These are phyloP conservation scores for Diadema setosum DNA, from an alignment of 35 echinoderm and acorn worm species.

Conservation along the genomic window DNA sequence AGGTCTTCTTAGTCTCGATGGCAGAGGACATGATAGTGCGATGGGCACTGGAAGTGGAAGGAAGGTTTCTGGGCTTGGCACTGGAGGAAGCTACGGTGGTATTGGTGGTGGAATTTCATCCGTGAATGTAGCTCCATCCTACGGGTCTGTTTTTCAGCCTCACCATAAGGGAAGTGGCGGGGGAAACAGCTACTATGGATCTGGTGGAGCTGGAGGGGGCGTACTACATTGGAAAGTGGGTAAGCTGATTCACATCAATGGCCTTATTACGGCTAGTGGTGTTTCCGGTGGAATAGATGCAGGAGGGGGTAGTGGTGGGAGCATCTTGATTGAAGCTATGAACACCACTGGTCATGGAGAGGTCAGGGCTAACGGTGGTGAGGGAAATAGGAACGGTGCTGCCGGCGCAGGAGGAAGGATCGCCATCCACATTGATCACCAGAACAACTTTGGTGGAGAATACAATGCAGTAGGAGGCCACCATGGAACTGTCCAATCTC, in stretches of 20 bases:
- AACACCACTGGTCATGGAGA: constrained; percentile 92
- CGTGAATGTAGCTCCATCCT: constrained; percentile 20
- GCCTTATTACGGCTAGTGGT: constrained; percentile 59
- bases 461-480: constrained; percentile 56
- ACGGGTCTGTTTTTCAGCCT: constrained; percentile 84
- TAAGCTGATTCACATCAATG: constrained; percentile 79
- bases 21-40: constrained; percentile 40
- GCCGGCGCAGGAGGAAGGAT: constrained; percentile 86
- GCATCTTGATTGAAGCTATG: constrained; percentile 75
- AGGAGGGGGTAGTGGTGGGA: constrained; percentile 86
- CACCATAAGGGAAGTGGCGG: constrained; percentile 71
- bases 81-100: constrained; percentile 75
- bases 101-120: constrained; percentile 31
- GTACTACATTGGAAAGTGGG: constrained; percentile 68
- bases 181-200: constrained; percentile 39
- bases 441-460: constrained; percentile 80
- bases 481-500: not conserved
- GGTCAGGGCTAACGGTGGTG: constrained; percentile 60
- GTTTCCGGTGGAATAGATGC: not conserved
- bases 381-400: constrained; percentile 26
- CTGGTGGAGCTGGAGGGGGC: constrained; percentile 72
- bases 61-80: not conserved
- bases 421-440: constrained; percentile 76
- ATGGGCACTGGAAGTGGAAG: constrained; percentile 51
- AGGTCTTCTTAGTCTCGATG: constrained; percentile 62